phyloP scores from a whole-genome alignment of 2,888 invertebrate genomes.

The Ctenicera cuprea region DNA sequence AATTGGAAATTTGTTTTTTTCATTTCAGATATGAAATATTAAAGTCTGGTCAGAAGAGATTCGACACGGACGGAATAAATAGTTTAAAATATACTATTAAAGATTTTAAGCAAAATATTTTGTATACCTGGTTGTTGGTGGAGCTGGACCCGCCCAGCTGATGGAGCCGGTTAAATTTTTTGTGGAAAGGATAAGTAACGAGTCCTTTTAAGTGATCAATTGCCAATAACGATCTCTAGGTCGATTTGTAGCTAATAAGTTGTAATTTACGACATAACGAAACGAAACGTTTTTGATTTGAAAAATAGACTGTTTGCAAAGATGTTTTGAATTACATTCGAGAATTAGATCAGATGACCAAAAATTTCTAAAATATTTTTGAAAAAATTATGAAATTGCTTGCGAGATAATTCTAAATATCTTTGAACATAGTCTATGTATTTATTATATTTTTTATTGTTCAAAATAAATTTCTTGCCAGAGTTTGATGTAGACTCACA shows the following conservation, averaged over 20 bases:
- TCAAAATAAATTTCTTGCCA: neutral
- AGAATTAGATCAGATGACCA: no score
- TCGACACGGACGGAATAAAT: conserved; percentile 90
- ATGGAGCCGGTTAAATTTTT: conserved; percentile 50
- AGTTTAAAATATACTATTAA: conserved; percentile 87
- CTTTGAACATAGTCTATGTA: neutral
- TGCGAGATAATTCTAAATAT: neutral
- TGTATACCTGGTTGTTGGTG: conserved; percentile 90
- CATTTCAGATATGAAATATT: conserved; percentile 87
- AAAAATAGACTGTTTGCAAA: neutral
- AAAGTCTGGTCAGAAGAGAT: conserved; percentile 88
- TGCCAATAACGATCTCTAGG: conserved; percentile 24
- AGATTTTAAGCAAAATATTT: conserved; percentile 79
- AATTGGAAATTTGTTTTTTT: neutral
- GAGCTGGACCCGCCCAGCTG: conserved; percentile 64
- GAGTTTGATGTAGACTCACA: neutral
- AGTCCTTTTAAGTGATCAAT: conserved; percentile 19
- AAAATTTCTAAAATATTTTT: neutral
- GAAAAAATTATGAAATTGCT: no score
- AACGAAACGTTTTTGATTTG: neutral
- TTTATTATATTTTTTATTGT: neutral
- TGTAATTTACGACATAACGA: neutral
- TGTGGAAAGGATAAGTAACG: conserved; percentile 44
- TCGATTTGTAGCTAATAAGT: neutral
- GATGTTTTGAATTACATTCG: neutral